Evolutionary conservation across 2,888 invertebrate species (phyloP), one percentile per base, ranked within the genome.

Genomic region (Ennomos fuscantarius): DNA sequence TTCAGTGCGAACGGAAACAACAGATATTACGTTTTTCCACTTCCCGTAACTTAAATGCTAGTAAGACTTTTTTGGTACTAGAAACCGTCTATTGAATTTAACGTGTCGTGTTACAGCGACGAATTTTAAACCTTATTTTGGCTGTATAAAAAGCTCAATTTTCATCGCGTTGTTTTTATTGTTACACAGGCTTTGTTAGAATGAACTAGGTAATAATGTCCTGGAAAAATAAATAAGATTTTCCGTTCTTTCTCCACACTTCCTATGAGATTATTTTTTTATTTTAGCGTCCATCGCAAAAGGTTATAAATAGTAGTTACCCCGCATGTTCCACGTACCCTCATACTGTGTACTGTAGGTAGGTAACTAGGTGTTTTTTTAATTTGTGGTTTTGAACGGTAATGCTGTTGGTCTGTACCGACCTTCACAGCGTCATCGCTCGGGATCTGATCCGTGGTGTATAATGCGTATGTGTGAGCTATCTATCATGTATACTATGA

Each of bases 11-110:
- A 58, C 58, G 53, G 58, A 59, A 59, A 59, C 58, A 53, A 53
- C 53, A 49, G 53, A 59, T 59, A 59, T 54, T 59, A 49, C 58
- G 53, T 49, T 59, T 54, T 59, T 53, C 58, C 58, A 59, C 58
- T 59, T 54, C 58, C 53, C 58, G 15, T 53, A 41, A 59, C 53
- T 53, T 54, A 59, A 59, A 59, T 54, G 44, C 49, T 50, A 46
- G 52, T 48, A 59, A 37, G 45, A 59, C 36, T 59, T 59, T 58
- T 59, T 59, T 54, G 49, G 58, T 59, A 36, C 53, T 53, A 36
- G 41, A 50, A 45, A 54, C 40, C 53, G 58, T 53, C 53, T 54
- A 59, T 59, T 59, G 58, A 59, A 59, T 59, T 59, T 59, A 59
- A 54, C 53, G 47, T 41, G 50, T 48, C 32, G 36, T 35, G 33